Conservation (phyloP, 2,888 invertebrate genomes). For the Rutpela maculata region DNA sequence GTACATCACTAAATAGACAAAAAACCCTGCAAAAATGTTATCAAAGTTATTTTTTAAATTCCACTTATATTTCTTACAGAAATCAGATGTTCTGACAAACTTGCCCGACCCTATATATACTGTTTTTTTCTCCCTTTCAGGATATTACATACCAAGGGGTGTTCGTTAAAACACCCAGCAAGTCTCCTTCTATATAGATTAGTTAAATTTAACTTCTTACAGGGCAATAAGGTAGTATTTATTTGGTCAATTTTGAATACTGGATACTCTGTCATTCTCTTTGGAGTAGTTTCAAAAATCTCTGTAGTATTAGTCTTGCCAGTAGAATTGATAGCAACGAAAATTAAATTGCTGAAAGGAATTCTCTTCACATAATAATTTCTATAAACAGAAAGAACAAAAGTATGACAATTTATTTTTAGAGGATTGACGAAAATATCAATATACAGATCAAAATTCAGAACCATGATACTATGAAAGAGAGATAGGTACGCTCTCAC, state of each 20-base stretch:
- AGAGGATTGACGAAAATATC: too few species aligned
- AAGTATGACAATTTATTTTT: neutral
- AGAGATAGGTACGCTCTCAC: too few species aligned
- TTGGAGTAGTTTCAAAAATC: constrained; percentile 75
- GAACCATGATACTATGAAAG: too few species aligned
- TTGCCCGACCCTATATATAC: too few species aligned
- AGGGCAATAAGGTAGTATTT: constrained; percentile 78
- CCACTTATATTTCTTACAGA: too few species aligned
- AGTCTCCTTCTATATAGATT: constrained; percentile 81
- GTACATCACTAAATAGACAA: too few species aligned
- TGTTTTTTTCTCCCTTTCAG: too few species aligned
- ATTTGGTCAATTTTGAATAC: constrained; percentile 71
- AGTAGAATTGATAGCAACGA: constrained; percentile 82
- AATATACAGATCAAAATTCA: too few species aligned
- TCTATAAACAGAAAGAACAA: constrained; percentile 67
- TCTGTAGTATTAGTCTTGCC: constrained; percentile 56
- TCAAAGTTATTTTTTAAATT: too few species aligned
- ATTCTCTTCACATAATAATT: constrained; percentile 85
- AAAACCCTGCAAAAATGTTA: too few species aligned
- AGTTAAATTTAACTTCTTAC: constrained; percentile 86
- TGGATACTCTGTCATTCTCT: constrained; percentile 63
- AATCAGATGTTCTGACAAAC: too few species aligned
- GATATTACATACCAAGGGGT: constrained; percentile 79
- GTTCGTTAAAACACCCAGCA: constrained; percentile 86
- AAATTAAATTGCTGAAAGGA: constrained; percentile 85